These are phyloP conservation scores for Silurus asotus DNA, from an alignment of 2,113 vertebrate species.

Conservation along the genomic window DNA sequence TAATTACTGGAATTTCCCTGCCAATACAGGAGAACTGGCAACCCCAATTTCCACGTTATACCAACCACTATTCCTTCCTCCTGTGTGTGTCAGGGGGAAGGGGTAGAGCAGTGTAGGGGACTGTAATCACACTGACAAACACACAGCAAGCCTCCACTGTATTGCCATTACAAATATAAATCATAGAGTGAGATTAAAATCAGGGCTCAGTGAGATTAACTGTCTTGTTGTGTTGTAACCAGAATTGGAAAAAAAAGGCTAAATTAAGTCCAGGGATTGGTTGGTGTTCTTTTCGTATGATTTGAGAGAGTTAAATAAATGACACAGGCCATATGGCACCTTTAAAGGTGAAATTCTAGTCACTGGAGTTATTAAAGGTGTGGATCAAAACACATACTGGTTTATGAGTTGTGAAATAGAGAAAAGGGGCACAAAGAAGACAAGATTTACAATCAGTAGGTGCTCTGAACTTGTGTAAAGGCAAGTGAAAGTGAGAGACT, in stretches of 20 bases:
- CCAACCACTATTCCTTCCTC: background rate
- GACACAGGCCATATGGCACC: background rate
- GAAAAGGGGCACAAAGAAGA: background rate
- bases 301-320: background rate
- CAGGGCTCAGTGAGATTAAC: constrained; percentile 69
- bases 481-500: background rate
- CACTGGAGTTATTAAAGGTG: background rate
- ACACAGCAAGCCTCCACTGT: constrained; percentile 9
- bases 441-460: background rate
- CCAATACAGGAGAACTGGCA: background rate
- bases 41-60: background rate
- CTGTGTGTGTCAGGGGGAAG: background rate
- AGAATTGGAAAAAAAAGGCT: constrained; percentile 8
- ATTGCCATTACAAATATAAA: constrained; percentile 49
- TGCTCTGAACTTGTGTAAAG: background rate
- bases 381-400: background rate
- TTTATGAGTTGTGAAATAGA: background rate
- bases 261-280: background rate
- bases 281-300: background rate
- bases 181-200: constrained; percentile 70
- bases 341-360: background rate
- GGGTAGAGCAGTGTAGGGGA: background rate
- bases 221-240: constrained; percentile 63
- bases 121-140: constrained; percentile 1
- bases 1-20: background rate